A percentile compares a stretch with the other conserved stretches of the same genome.
These are phyloP conservation scores for Batillaria attramentaria DNA, from an alignment of 1,140 invertebrate genomes.

Conservation along the genomic window DNA sequence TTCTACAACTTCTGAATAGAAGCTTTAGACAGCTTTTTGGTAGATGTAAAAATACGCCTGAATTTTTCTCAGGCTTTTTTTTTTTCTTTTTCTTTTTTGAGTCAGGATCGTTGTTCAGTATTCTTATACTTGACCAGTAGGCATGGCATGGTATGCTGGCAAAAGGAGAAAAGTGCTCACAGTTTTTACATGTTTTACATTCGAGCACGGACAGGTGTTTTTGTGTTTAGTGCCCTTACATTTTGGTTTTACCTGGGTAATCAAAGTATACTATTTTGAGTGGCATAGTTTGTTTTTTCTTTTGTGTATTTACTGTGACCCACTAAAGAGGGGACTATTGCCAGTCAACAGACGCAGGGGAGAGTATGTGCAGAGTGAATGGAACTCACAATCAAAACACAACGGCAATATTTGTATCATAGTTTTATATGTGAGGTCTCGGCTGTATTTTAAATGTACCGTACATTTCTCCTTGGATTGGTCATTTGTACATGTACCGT, in stretches of 20 bases:
- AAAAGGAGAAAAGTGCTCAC: no score
- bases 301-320: neutral
- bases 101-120: neutral
- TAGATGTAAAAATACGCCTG: neutral
- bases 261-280: neutral
- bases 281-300: slow-evolving; percentile 10
- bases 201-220: neutral
- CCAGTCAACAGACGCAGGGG: neutral
- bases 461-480: neutral
- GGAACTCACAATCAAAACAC: slow-evolving; percentile 18
- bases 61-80: neutral
- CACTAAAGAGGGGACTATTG: neutral
- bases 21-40: neutral
- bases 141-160: slow-evolving; percentile 1
- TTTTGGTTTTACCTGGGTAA: neutral
- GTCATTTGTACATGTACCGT: neutral
- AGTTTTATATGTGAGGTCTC: slow-evolving; percentile 10
- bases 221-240: neutral
- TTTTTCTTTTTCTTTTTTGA: neutral
- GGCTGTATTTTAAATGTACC: neutral
- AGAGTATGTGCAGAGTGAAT: neutral
- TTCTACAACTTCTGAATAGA: neutral
- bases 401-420: slow-evolving; percentile 20
- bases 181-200: neutral
- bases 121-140: neutral